A percentile compares a stretch with the other conserved stretches of the same genome.
Conservation (phyloP, 2,888 invertebrate species). For the Catocala fraxini region DNA sequence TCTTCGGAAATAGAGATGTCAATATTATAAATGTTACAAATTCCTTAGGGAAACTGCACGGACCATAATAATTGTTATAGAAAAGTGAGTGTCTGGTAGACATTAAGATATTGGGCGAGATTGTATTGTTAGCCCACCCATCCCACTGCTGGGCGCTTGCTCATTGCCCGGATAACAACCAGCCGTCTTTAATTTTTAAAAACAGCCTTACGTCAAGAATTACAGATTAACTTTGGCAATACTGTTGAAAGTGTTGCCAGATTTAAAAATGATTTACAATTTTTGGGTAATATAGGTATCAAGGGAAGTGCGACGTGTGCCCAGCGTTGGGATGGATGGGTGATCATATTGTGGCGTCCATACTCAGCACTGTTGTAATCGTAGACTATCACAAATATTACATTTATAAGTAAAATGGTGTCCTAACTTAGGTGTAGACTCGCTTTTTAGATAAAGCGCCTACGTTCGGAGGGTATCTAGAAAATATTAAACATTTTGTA, state of each 20-base stretch:
- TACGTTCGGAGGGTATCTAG: background rate
- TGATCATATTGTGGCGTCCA: background rate
- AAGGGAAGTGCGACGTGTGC: background rate
- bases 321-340: background rate
- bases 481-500: background rate
- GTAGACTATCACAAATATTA: conserved; percentile 34
- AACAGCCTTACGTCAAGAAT: too few relatives aligned
- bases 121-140: conserved; percentile 2
- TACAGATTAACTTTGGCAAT: too few relatives aligned
- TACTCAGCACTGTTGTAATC: conserved; percentile 38
- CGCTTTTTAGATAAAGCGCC: conserved; percentile 3
- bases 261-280: background rate
- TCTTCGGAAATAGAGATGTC: too few relatives aligned
- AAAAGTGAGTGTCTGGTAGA: conserved; percentile 15
- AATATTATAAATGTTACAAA: conserved; percentile 15
- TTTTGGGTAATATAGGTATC: background rate
- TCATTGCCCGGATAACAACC: too few relatives aligned
- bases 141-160: background rate
- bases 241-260: too few relatives aligned
- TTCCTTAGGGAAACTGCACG: conserved; percentile 22
- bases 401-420: conserved; percentile 3
- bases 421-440: conserved; percentile 8
- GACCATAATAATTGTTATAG: conserved; percentile 27
- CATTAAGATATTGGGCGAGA: conserved; percentile 9
- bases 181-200: too few relatives aligned